Conservation (phyloP, 2,113 vertebrate genomes). For the Vanacampus margaritifer region DNA sequence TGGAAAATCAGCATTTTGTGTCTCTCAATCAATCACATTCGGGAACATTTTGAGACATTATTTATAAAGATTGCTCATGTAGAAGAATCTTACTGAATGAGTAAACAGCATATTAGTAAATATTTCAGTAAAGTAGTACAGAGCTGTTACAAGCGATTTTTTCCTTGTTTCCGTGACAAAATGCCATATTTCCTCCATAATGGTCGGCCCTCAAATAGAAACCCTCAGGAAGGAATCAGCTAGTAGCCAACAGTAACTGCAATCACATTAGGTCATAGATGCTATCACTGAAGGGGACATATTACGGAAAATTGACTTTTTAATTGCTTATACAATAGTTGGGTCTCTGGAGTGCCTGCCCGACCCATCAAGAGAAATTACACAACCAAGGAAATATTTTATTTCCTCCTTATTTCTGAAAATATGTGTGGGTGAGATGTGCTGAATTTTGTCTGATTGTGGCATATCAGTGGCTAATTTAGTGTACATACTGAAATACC, state of each 20-base stretch:
- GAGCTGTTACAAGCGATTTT: neutral
- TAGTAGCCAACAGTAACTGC: neutral
- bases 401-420: neutral
- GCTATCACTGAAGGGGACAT: neutral
- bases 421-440: no score
- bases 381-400: neutral
- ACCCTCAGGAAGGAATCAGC: neutral
- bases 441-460: no score
- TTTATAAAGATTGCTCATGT: constrained; percentile 19
- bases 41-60: constrained; percentile 5
- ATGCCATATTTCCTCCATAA: neutral
- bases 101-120: constrained; percentile 6
- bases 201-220: neutral
- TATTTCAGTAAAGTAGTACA: neutral
- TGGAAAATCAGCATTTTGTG: constrained; percentile 38
- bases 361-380: neutral
- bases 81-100: constrained; percentile 12
- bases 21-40: constrained; percentile 30
- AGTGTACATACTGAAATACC: no score
- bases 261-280: neutral
- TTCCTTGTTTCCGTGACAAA: neutral
- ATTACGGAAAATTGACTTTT: neutral
- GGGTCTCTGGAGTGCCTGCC: neutral
- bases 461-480: no score
- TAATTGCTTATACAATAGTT: neutral